Base-by-base conservation (phyloP, 2,888 invertebrate species). In the Hemicrepidius hirtus region DNA sequence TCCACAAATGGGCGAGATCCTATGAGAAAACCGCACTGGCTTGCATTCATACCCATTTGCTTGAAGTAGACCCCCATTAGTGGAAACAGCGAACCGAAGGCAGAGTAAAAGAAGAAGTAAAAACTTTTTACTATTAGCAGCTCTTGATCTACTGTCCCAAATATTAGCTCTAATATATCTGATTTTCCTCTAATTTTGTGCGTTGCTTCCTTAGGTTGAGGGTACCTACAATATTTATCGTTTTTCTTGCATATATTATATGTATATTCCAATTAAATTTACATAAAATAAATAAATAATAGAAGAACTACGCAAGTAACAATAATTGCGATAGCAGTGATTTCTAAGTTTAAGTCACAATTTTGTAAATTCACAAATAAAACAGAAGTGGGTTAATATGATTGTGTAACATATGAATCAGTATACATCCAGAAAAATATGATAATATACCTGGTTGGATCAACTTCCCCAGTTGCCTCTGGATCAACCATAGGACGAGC, bases 31-130 rank as follows among this genome's bases (percentile, higher is more conserved):
- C 98, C 98, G 83, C 97, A 96, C 85, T 98, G 98, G 16, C 95
- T 94, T 0, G 98, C 96, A 87, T 98, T 98, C 97, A 99, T 98
- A 73, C 98, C 86, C 93, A 99, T 94, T 89, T 99, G 99, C 88
- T 99, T 99, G 90, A 99, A 99, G 88, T 99, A 99, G 53, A 99
- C 97, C 40, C 98, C 99, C 94, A 99, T 96, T 74, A 99, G 88
- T 0, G 99, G 99, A 85, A 99, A 99, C 13, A 99, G 90, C 0
- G 97, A 97, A 5, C 99, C 99, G 85, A 99, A 99, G 0, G 99
- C 98, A 46, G 98, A 97, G 87, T 98, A 99, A 89, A 99, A 99
- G 90, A 98, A 98, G 88, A 99, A 98, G 87, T 99, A 99, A 88
- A 99, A 99, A 20, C 96, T 94, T 87, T 99, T 99, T 79, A 97